Evolutionary conservation across 2,797 vertebrate genomes (phyloP).

Genomic region (Chloroceryle inda): DNA sequence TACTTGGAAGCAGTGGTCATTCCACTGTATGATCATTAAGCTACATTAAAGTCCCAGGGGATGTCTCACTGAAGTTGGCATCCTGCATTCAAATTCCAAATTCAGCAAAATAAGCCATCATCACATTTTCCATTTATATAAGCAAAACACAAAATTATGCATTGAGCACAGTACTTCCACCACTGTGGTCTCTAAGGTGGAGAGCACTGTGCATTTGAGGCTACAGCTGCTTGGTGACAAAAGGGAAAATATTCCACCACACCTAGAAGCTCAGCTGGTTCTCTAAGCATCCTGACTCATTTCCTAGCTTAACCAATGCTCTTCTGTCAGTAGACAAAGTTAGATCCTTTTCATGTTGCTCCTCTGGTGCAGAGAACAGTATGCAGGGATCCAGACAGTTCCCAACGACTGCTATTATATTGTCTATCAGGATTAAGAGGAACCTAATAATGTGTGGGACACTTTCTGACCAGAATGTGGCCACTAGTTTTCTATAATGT

Average conservation of each 20-base stretch:
- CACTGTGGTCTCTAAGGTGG: rapidly evolving
- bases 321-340: not conserved
- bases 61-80: not conserved
- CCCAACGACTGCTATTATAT: not conserved
- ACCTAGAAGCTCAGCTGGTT: not conserved
- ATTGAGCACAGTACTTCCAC: not conserved
- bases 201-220: not conserved
- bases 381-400: not conserved
- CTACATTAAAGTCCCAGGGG: not conserved
- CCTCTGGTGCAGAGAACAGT: not conserved
- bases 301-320: not conserved
- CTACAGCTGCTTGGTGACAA: not conserved
- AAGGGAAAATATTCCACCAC: not conserved
- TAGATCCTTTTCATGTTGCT: not conserved
- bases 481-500: not conserved
- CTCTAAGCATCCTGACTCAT: not conserved
- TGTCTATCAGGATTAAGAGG: not conserved
- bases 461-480: not conserved
- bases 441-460: rapidly evolving
- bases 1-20: not conserved
- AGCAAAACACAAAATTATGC: not conserved
- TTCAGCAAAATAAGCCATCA: not conserved
- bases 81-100: not conserved
- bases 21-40: not conserved
- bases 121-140: not conserved